Evolutionary conservation across 2,888 invertebrate genomes (phyloP).

Genomic region (Nomada flava): DNA sequence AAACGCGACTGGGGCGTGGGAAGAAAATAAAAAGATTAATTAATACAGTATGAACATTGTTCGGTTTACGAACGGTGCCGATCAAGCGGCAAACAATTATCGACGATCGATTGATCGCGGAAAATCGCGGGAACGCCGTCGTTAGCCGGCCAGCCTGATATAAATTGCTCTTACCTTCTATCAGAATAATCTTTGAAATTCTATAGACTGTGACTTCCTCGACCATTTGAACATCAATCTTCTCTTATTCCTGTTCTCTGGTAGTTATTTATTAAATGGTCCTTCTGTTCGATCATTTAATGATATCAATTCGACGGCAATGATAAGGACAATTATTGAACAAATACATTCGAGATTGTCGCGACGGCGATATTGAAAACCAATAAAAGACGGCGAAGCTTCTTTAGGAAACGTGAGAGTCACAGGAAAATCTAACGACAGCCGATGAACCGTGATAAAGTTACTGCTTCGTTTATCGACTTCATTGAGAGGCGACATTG

Average conservation of each 20-base stretch:
- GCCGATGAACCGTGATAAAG: not conserved
- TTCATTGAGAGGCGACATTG: not conserved
- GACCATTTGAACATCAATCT: not conserved
- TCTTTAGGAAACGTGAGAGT: not conserved
- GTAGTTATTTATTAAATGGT: not conserved
- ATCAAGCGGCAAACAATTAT: constrained; percentile 59
- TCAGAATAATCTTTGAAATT: constrained; percentile 32
- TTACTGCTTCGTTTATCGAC: not conserved
- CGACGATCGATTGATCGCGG: constrained; percentile 51
- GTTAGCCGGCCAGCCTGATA: constrained; percentile 25
- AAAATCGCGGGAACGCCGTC: constrained; percentile 31
- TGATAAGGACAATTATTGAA: not conserved
- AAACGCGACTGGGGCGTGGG: constrained; percentile 14
- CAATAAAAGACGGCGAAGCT: not conserved
- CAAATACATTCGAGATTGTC: not conserved
- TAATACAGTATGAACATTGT: constrained; percentile 18
- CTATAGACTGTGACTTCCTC: constrained; percentile 17
- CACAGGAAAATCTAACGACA: not conserved
- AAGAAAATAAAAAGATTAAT: constrained; percentile 32
- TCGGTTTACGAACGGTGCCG: constrained; percentile 36
- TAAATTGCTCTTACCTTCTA: constrained; percentile 27
- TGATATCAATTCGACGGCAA: not conserved
- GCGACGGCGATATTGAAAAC: constrained; percentile 4
- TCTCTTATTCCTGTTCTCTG: not conserved
- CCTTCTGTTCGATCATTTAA: constrained; percentile 9